Evolutionary conservation across 1,140 invertebrate genomes (phyloP).

Genomic region (Drosophila melanica): DNA sequence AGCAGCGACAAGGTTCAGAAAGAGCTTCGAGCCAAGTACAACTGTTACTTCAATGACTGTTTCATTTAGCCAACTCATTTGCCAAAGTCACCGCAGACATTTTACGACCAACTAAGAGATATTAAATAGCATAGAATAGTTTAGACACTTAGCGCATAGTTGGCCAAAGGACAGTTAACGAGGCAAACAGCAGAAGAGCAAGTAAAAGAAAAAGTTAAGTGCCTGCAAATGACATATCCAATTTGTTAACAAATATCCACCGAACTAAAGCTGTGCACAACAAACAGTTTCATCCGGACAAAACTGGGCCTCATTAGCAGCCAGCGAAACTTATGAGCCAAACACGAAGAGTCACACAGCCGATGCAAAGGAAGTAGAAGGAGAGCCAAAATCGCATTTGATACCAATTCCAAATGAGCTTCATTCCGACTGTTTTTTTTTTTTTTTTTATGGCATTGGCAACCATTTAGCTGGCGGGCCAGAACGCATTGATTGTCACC

Average conservation of each 20-base stretch:
- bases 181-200: neutral
- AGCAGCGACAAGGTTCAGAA: too few species aligned
- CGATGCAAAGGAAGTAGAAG: neutral
- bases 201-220: conserved; percentile 30
- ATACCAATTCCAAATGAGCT: conserved; percentile 15
- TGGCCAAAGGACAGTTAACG: neutral
- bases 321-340: conserved; percentile 15
- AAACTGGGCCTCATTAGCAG: conserved; percentile 55
- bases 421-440: neutral
- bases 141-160: neutral
- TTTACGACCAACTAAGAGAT: neutral
- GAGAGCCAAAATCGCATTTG: conserved; percentile 4
- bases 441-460: conserved; percentile 27
- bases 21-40: neutral
- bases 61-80: neutral
- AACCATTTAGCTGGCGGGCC: conserved; percentile 23
- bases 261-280: neutral
- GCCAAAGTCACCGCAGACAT: neutral
- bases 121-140: neutral
- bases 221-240: conserved; percentile 64
- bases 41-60: neutral
- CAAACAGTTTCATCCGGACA: conserved; percentile 1
- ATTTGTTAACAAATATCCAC: conserved; percentile 43
- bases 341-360: neutral
- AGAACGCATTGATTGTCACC: conserved; percentile 66